Evolutionary conservation across 2,888 invertebrate species (phyloP), one percentile per base, ranked within the genome.

Genomic region (Zaprionus bogoriensis): DNA sequence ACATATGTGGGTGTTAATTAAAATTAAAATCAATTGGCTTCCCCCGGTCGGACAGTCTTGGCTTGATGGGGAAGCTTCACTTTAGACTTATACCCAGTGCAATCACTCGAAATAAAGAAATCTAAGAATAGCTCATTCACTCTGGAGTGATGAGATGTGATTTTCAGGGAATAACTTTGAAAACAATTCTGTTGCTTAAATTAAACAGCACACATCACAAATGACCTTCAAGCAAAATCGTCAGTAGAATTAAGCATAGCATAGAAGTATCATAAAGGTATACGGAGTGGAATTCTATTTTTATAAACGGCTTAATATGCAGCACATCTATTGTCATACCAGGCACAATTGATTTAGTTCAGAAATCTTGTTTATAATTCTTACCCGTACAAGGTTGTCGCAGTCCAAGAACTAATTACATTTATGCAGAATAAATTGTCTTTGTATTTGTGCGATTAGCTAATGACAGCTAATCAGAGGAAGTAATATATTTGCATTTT

Each of bases 1-100:
- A 52, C 36, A 14, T 22, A 22, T 61, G 84, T 62, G 80, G 77
- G 82, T 72, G 85, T 82, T 82, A 84, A 81, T 81, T 79, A 79
- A 77, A 72, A 81, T 71, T 76, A 27, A 68, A 76, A 82, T 72
- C 77, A 81, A 81, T 81, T 81, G 84, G n/a, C 54, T 48, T 48
- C 51, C 32, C 44, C 46, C 52, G 53, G 30, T 23, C 27, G 38
- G n/a, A n/a, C 41, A 25, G 25, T 19, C 32, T 20, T 17, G 36
- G 19, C 25, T 25, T 19, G 12, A n/a, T 14, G 50, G 17, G 30
- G 22, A 39, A 39, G 14, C 41, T 65, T 32, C 32, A 38, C 39
- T 52, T 48, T 22, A 36, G 54, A 27, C 30, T 30, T 14, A 22
- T 47, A 50, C 39, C 47, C 22, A 53, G 30, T 38, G 10, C 9